Evolutionary conservation across 2,888 invertebrate genomes (phyloP).

Genomic region (Parasteatoda lunata): DNA sequence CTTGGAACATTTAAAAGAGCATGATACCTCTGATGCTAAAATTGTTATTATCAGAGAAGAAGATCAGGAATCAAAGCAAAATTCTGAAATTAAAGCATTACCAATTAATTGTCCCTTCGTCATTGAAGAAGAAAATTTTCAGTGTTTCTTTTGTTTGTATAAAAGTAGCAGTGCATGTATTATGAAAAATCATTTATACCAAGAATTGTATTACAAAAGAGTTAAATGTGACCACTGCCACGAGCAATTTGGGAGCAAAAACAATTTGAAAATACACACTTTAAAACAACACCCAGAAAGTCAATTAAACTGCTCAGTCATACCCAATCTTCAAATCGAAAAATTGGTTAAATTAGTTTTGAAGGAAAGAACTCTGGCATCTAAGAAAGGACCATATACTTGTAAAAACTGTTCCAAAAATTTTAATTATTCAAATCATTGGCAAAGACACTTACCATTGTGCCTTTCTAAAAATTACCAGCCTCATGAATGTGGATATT

Average conservation of each 20-base stretch:
- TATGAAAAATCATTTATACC: slow-evolving; percentile 56
- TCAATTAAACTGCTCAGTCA: slow-evolving; percentile 26
- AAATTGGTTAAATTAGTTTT: slow-evolving; percentile 15
- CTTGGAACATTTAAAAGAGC: slow-evolving; percentile 23
- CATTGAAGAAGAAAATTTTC: not conserved
- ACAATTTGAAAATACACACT: slow-evolving; percentile 33
- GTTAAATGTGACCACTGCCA: slow-evolving; percentile 38
- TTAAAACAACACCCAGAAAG: slow-evolving; percentile 3
- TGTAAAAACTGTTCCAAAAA: slow-evolving; percentile 30
- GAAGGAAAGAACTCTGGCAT: not conserved
- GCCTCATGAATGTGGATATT: slow-evolving; percentile 40
- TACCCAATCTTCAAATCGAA: slow-evolving; percentile 30
- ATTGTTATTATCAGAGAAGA: slow-evolving; percentile 24
- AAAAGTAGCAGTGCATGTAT: slow-evolving; percentile 24
- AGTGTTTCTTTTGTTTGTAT: slow-evolving; percentile 47
- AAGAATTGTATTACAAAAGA: slow-evolving; percentile 44
- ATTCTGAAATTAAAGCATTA: slow-evolving; percentile 11
- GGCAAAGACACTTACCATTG: slow-evolving; percentile 25
- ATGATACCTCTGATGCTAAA: not conserved
- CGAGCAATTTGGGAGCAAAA: slow-evolving; percentile 28
- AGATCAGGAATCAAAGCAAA: not conserved
- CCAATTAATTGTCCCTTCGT: not conserved
- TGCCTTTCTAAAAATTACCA: slow-evolving; percentile 24
- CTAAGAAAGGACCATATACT: not conserved
- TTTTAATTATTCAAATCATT: slow-evolving; percentile 6